Base-by-base conservation (phyloP, 1,140 invertebrate genomes). In the Probaryconus sp. region DNA sequence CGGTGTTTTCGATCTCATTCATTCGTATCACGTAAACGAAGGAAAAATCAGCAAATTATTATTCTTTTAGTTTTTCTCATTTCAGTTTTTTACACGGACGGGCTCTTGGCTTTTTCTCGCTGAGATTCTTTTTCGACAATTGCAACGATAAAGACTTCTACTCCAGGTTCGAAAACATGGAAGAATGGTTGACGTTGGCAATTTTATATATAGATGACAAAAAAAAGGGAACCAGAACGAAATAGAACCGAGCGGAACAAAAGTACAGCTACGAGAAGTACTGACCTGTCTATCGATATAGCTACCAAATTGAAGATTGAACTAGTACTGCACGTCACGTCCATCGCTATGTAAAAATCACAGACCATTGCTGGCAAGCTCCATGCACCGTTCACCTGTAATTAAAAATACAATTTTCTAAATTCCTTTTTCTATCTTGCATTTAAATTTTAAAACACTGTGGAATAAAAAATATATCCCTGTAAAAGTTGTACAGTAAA, bases 221-320 rank as follows among this genome's bases (percentile, higher is more conserved):
- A 71, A 65, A 60, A 38, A n/a, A n/a, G n/a, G n/a, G 45, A 47
- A 48, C 2, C 11, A 6, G 3, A 40, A 26, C 60, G 53, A 48
- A 45, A n/a, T n/a, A 47, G n/a, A 35, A 37, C 9, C 42, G 5
- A 30, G 6, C 17, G 30, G n/a, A 48, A 31, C 14, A 38, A 58
- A 56, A 60, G 38, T 24, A 40, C n/a, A 48, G 24, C 26, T 31
- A 30, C 61, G 47, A 20, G 18, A 18, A 63, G 31, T 51, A 84
- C 89, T 91, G 89, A 99, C 97, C 98, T 96, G 91, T 99, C 97
- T 87, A 99, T 96, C 79, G 96, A 98, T 88, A 99, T 99, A 78
- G 98, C 97, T 68, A 99, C 96, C 78, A 99, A 91, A 90, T 96
- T 99, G 89, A 99, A 97, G 84, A 99, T 99, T 81, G 97, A 99